Conservation (phyloP, 1,140 invertebrate genomes). For the Mercenaria mercenaria region DNA sequence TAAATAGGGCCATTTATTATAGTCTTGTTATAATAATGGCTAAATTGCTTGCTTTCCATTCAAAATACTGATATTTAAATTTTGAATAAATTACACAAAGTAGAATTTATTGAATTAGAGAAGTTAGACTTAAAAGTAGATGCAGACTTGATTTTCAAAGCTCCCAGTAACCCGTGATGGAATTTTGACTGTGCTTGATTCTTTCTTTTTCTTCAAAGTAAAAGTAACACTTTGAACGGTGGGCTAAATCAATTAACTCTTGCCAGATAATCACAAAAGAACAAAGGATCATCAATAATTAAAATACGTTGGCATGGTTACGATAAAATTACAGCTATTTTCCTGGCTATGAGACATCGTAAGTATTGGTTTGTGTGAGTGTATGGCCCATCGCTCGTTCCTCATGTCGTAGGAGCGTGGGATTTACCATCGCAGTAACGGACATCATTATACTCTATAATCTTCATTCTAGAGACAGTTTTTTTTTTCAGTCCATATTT, state of each 20-base stretch:
- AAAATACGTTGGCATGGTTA: conserved; percentile 43
- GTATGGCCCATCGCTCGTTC: neutral
- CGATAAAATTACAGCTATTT: conserved; percentile 46
- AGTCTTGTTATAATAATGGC: no score
- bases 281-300: conserved; percentile 46
- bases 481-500: neutral
- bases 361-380: conserved; percentile 34
- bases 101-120: no score
- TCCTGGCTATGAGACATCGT: conserved; percentile 5
- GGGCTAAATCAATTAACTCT: conserved; percentile 43
- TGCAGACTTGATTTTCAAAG: no score
- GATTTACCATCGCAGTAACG: neutral
- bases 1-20: no score
- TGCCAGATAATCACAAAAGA: conserved; percentile 44
- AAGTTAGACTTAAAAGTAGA: no score
- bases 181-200: conserved; percentile 21
- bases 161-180: neutral
- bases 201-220: no score
- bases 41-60: no score
- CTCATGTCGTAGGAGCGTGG: conserved; percentile 5
- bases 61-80: no score
- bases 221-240: conserved; percentile 29
- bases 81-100: no score
- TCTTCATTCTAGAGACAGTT: neutral
- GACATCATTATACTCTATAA: neutral